These are phyloP conservation scores for Papilio glaucus DNA, from an alignment of 1,140 invertebrate species.

Conservation along the genomic window DNA sequence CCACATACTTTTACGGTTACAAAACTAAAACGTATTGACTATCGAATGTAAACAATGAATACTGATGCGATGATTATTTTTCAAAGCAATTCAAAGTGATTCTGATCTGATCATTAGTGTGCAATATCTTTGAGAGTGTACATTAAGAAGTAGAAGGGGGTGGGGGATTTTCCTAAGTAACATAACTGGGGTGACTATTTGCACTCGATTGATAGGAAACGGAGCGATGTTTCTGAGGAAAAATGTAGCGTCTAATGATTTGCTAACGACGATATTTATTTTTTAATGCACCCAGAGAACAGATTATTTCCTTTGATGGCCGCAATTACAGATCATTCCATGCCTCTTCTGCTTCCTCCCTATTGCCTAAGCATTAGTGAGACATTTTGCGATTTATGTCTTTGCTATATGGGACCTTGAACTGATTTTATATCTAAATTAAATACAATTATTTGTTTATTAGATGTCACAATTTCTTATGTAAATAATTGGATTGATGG, in stretches of 20 bases:
- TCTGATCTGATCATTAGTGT: constrained; percentile 14
- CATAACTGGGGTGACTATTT: constrained; percentile 23
- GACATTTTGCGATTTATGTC: neutral
- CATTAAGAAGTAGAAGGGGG: constrained; percentile 18
- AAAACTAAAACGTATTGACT: too few relatives aligned
- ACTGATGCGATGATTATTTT: too few relatives aligned
- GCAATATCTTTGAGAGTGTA: constrained; percentile 19
- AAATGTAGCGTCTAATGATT: constrained; percentile 78
- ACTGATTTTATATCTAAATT: neutral
- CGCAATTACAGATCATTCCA: constrained; percentile 52
- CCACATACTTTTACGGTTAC: too few relatives aligned
- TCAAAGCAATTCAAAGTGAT: neutral
- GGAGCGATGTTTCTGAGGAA: constrained; percentile 58
- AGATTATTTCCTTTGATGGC: constrained; percentile 80
- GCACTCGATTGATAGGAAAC: constrained; percentile 66
- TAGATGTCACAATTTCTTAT: too few relatives aligned
- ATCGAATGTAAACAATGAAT: too few relatives aligned
- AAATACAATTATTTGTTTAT: neutral
- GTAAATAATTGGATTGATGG: too few relatives aligned
- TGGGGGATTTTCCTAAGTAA: neutral
- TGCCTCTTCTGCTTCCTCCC: constrained; percentile 48
- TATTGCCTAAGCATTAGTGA: constrained; percentile 3
- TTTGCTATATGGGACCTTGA: neutral
- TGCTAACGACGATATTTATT: constrained; percentile 80
- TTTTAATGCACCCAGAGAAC: constrained; percentile 72